Evolutionary conservation across 2,888 invertebrate genomes (phyloP).

Genomic region (Athalia circularis): DNA sequence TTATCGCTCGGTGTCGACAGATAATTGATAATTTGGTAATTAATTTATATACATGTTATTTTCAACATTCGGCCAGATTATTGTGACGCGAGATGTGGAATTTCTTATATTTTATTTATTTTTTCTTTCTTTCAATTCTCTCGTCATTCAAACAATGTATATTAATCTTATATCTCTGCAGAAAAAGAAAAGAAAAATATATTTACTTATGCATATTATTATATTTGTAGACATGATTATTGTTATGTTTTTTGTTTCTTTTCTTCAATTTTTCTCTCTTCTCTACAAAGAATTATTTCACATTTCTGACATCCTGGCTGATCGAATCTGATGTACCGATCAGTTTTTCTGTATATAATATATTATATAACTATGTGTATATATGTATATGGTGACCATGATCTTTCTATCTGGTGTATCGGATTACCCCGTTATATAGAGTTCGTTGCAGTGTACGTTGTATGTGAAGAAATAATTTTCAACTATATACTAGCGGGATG

Average conservation of each 20-base stretch:
- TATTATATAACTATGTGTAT: no score
- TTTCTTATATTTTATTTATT: not conserved
- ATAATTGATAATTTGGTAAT: no score
- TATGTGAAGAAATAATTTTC: no score
- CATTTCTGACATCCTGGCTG: slow-evolving; percentile 67
- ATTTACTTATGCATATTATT: not conserved
- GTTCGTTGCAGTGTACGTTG: no score
- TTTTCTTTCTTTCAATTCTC: not conserved
- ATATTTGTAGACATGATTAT: not conserved
- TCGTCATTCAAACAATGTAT: not conserved
- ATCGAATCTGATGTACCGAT: slow-evolving; percentile 74
- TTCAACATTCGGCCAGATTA: no score
- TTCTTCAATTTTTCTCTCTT: not conserved
- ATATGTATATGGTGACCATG: slow-evolving; percentile 61
- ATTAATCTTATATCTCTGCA: no score
- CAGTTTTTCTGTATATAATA: slow-evolving; percentile 65
- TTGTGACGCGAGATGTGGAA: no score
- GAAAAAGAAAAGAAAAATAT: not conserved
- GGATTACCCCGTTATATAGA: slow-evolving; percentile 60
- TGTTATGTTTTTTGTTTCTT: not conserved
- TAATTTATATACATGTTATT: no score
- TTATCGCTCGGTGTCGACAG: no score
- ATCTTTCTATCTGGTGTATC: slow-evolving; percentile 72
- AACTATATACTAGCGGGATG: no score
- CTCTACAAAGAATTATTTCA: no score